phyloP scores from a whole-genome alignment of 2,113 vertebrate genomes.

The Elachura formosa region DNA sequence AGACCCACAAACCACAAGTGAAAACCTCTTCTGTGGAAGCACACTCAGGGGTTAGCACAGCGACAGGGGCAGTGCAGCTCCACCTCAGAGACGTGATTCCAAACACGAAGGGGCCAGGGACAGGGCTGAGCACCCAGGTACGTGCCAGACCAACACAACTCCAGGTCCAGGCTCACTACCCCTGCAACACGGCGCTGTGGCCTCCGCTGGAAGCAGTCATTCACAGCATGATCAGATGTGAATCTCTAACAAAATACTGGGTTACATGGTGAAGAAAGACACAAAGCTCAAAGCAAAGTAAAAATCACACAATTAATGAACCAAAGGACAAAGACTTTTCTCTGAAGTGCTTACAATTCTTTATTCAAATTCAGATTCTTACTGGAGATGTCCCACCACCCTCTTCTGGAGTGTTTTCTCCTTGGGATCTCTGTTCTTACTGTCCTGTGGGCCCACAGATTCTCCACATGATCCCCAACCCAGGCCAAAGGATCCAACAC shows the following conservation, averaged over 20 bases:
- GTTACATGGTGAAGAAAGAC: not conserved
- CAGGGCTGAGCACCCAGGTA: not conserved
- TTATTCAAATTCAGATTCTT: not conserved
- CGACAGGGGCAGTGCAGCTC: not conserved
- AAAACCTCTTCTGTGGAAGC: not conserved
- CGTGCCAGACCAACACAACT: not conserved
- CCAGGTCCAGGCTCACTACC: too few relatives aligned
- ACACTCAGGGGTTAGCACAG: accelerated
- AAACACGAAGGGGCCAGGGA: not conserved
- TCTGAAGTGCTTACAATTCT: not conserved
- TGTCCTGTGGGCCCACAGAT: accelerated
- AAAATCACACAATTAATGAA: not conserved
- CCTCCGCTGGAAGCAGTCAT: not conserved
- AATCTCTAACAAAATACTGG: not conserved
- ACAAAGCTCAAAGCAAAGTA: not conserved
- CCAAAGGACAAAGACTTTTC: not conserved
- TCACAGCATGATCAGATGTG: not conserved
- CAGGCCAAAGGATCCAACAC: not conserved
- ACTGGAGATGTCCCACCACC: not conserved
- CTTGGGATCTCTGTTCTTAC: not conserved
- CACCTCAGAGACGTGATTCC: not conserved
- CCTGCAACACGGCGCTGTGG: not conserved
- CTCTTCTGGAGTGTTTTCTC: not conserved
- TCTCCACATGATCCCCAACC: not conserved
- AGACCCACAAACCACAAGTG: not conserved